Conservation (phyloP, 1,140 invertebrate genomes). For the Rhyzopertha dominica region DNA sequence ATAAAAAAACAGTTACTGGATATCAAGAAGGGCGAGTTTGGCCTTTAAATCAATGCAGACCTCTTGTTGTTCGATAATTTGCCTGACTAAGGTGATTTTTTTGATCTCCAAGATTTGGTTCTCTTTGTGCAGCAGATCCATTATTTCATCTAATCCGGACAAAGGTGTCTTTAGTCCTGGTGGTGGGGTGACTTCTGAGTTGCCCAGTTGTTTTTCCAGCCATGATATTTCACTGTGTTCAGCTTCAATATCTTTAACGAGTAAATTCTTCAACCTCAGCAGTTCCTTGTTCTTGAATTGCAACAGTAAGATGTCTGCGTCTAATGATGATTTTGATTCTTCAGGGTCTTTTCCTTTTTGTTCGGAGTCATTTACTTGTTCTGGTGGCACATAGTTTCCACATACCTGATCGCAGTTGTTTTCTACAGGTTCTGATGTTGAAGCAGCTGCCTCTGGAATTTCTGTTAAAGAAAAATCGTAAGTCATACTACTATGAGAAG, state of each 20-base stretch:
- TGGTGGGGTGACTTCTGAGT: constrained; percentile 15
- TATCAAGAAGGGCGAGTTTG: constrained; percentile 40
- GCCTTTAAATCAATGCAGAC: constrained; percentile 37
- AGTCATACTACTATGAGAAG: too few species aligned
- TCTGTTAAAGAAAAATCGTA: not conserved
- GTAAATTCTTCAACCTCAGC: constrained; percentile 27
- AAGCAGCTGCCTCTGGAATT: not conserved
- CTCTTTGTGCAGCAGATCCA: constrained; percentile 37
- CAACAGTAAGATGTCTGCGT: constrained; percentile 26
- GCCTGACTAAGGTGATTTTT: constrained; percentile 42
- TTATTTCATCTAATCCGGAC: constrained; percentile 33
- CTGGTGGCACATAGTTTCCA: too few species aligned
- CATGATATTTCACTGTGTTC: constrained; percentile 35
- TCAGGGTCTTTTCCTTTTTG: constrained; percentile 1
- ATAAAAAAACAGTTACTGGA: too few species aligned
- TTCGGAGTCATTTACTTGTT: too few species aligned
- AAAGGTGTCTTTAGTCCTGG: not conserved
- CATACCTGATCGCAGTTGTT: too few species aligned
- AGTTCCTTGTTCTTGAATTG: constrained; percentile 36
- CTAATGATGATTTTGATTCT: constrained; percentile 5
- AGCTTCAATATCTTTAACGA: constrained; percentile 28
- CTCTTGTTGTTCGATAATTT: constrained; percentile 43
- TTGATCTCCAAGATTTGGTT: constrained; percentile 45
- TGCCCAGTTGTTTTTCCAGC: constrained; percentile 20
- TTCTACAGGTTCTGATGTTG: too few species aligned